Conservation (phyloP, 2,797 vertebrate species). For the Dicrostonyx torquatus region DNA sequence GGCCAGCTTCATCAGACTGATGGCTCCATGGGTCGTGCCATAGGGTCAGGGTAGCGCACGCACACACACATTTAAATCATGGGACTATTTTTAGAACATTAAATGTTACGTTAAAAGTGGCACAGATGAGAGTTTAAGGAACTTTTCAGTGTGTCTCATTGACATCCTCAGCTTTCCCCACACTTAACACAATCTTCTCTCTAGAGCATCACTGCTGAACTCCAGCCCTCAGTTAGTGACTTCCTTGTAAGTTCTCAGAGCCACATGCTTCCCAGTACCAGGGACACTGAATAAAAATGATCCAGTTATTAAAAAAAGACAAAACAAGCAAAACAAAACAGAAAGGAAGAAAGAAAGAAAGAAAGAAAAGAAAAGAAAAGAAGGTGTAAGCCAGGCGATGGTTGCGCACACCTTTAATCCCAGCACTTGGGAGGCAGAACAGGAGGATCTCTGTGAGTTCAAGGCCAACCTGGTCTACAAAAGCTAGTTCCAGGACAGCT, state of each 20-base stretch:
- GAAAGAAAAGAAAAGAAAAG: too few species aligned
- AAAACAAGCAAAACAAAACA: too few species aligned
- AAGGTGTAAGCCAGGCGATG: too few species aligned
- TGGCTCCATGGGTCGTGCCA: not conserved
- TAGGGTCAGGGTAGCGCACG: not conserved
- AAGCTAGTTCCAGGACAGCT: too few species aligned
- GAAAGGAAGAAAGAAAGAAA: too few species aligned
- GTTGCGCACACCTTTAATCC: too few species aligned
- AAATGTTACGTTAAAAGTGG: not conserved
- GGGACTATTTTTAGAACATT: conserved; percentile 42
- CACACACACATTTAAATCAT: not conserved
- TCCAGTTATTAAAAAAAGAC: not conserved
- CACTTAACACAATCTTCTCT: conserved; percentile 18
- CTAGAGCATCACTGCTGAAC: conserved; percentile 15
- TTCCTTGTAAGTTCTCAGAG: not conserved
- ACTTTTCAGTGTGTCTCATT: not conserved
- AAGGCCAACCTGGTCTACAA: too few species aligned
- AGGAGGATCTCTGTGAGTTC: too few species aligned
- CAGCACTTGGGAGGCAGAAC: too few species aligned
- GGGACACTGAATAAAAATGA: not conserved
- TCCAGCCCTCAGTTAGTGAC: not conserved
- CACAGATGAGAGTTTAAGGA: not conserved
- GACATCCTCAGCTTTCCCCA: not conserved
- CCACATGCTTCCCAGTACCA: not conserved
- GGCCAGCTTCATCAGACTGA: not conserved